Conservation (phyloP, 1,140 invertebrate genomes). For the Lycorma delicatula region DNA sequence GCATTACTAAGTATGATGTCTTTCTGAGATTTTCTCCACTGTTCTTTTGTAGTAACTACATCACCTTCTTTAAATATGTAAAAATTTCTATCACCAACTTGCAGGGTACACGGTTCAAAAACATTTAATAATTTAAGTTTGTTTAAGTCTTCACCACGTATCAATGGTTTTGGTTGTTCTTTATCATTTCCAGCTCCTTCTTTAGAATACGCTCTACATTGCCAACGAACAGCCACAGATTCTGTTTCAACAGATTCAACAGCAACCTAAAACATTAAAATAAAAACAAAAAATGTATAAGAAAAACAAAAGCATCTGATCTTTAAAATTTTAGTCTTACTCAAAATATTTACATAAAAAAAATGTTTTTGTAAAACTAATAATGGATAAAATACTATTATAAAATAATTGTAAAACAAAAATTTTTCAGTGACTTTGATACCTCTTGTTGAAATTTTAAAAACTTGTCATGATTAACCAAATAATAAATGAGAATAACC, state of each 20-base stretch:
- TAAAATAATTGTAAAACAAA: too few species aligned
- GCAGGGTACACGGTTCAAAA: slow-evolving; percentile 79
- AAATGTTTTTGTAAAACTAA: too few species aligned
- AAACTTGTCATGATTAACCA: too few species aligned
- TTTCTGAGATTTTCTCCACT: slow-evolving; percentile 40
- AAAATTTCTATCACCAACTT: slow-evolving; percentile 70
- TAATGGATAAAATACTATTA: too few species aligned
- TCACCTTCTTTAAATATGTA: slow-evolving; percentile 53
- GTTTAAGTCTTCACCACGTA: slow-evolving; percentile 65
- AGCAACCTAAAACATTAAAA: slow-evolving; percentile 37
- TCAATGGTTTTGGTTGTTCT: slow-evolving; percentile 56
- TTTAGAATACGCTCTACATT: slow-evolving; percentile 63
- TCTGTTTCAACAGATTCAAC: slow-evolving; percentile 54
- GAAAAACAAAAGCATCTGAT: neutral
- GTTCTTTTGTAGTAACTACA: slow-evolving; percentile 44
- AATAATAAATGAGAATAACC: too few species aligned
- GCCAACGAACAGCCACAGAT: slow-evolving; percentile 68
- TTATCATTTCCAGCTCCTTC: slow-evolving; percentile 46
- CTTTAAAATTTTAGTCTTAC: neutral
- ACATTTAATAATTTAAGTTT: slow-evolving; percentile 71
- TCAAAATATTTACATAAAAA: too few species aligned
- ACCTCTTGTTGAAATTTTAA: too few species aligned
- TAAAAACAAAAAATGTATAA: neutral
- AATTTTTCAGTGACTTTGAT: too few species aligned
- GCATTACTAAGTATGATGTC: slow-evolving; percentile 13